A percentile compares a stretch with the other conserved stretches of the same genome.
These are phyloP conservation scores for Aleiodes alternator DNA, from an alignment of 2,888 invertebrate genomes.

Conservation along the genomic window DNA sequence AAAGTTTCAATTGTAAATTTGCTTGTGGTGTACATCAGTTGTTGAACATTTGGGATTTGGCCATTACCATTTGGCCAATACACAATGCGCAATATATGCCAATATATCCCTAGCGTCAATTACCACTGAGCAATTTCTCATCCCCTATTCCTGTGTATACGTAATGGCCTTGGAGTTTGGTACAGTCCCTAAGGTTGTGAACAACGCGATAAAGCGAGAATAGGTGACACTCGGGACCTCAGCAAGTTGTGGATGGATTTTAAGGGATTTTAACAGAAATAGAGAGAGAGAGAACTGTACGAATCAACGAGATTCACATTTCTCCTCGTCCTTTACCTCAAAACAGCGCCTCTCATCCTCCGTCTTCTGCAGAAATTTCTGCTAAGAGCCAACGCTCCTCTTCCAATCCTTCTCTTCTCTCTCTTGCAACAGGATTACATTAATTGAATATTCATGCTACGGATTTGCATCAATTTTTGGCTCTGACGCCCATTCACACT, in stretches of 20 bases:
- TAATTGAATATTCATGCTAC: slow-evolving; percentile 68
- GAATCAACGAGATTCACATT: slow-evolving; percentile 3
- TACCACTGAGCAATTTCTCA: slow-evolving; percentile 41
- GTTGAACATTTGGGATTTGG: slow-evolving; percentile 40
- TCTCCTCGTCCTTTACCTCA: slow-evolving; percentile 33
- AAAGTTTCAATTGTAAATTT: slow-evolving; percentile 16
- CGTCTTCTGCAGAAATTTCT: slow-evolving; percentile 43
- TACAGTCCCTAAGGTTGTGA: slow-evolving; percentile 38
- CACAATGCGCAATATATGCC: slow-evolving; percentile 9
- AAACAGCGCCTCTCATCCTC: slow-evolving; percentile 32
- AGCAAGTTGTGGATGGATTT: slow-evolving; percentile 46
- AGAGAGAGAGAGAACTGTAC: background rate
- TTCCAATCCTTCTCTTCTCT: slow-evolving; percentile 16
- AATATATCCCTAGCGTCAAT: slow-evolving; percentile 41
- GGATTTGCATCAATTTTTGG: slow-evolving; percentile 68
- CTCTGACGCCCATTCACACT: slow-evolving; percentile 39
- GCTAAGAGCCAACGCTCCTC: slow-evolving; percentile 12
- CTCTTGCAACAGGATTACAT: slow-evolving; percentile 60
- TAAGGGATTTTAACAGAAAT: slow-evolving; percentile 34
- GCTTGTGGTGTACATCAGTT: slow-evolving; percentile 28
- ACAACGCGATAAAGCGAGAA: slow-evolving; percentile 43
- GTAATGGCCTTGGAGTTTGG: slow-evolving; percentile 14
- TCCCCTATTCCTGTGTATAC: slow-evolving; percentile 13
- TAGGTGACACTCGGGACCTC: slow-evolving; percentile 38
- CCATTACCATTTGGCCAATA: slow-evolving; percentile 34